Base-by-base conservation (phyloP, 1,140 invertebrate species). In the Asbolus verrucosus region DNA sequence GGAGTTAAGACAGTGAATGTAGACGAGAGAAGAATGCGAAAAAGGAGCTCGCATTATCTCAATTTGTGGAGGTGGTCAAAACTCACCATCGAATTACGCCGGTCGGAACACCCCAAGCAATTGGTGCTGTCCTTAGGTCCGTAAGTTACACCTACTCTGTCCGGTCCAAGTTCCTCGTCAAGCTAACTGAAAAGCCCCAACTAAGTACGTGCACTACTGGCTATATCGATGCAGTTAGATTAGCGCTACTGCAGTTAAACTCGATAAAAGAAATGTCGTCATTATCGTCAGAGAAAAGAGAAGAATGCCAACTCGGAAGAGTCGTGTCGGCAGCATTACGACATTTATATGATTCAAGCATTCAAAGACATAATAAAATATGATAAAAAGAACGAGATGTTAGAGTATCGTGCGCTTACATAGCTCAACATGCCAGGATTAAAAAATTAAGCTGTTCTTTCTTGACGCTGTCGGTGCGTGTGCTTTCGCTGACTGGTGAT, bases 1-100 rank as follows among this genome's bases (percentile, higher is more conserved):
- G 16, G 41, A 46, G 14, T 46, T 46, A 46, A 9, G 41, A n/a
- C 27, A 54, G 19, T 54, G 46, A 36, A 5, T 36, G 6, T 30
- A 30, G 27, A 30, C 9, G 27, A 30, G 9, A 8, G 27, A 30
- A 30, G 27, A 36, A 36, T n/a, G 6, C 33, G 33, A 36, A 30
- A 30, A 30, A 8, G 27, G 27, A 30, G n/a, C n/a, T n/a, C n/a
- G n/a, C n/a, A n/a, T n/a, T n/a, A n/a, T n/a, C n/a, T n/a, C n/a
- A n/a, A n/a, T n/a, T n/a, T n/a, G n/a, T n/a, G n/a, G n/a, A n/a
- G n/a, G n/a, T n/a, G n/a, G n/a, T n/a, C n/a, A 24, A 66, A 31
- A 83, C 84, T 84, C 76, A 85, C 84, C 83, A 82, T 82, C 4
- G 84, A 85, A 67, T 81, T 80, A 68, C 83, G 81, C 69, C 82